Percentiles rank a stretch among this genome's conserved stretches.
Evolutionary conservation across 2,888 invertebrate species (phyloP).

Genomic region (Rhamnusium bicolor): DNA sequence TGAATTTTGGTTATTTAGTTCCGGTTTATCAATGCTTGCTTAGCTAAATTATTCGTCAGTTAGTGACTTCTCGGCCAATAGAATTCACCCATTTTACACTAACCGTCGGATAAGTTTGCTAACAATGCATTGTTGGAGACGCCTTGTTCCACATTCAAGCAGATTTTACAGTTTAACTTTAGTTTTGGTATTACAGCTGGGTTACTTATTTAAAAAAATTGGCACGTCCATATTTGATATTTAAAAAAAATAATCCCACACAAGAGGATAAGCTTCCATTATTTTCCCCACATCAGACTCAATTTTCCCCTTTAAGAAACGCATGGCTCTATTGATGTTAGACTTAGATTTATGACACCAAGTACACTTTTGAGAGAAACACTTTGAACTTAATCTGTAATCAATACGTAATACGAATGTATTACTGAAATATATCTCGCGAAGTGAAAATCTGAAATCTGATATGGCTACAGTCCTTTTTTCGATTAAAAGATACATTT

Average conservation of each 20-base stretch:
- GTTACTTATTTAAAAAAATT: no score
- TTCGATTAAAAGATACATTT: no score
- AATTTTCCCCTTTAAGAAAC: neutral
- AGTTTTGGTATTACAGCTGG: no score
- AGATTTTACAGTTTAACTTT: no score
- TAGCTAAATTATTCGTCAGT: no score
- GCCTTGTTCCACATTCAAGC: no score
- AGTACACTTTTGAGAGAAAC: neutral
- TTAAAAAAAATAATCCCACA: neutral
- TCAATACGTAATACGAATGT: neutral
- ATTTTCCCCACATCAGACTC: neutral
- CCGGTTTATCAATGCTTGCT: no score
- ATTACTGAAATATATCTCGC: neutral
- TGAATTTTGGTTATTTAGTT: no score
- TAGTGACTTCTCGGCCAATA: no score
- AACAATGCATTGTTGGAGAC: no score
- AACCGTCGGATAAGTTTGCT: no score
- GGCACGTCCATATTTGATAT: neutral
- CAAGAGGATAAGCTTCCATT: neutral
- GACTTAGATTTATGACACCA: neutral
- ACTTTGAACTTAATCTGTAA: constrained; percentile 2
- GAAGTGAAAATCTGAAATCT: neutral
- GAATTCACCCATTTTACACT: no score
- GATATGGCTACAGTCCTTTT: neutral
- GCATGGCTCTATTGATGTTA: neutral